phyloP scores from a whole-genome alignment of 2,797 vertebrate species.

The Sebastes hubbsi region DNA sequence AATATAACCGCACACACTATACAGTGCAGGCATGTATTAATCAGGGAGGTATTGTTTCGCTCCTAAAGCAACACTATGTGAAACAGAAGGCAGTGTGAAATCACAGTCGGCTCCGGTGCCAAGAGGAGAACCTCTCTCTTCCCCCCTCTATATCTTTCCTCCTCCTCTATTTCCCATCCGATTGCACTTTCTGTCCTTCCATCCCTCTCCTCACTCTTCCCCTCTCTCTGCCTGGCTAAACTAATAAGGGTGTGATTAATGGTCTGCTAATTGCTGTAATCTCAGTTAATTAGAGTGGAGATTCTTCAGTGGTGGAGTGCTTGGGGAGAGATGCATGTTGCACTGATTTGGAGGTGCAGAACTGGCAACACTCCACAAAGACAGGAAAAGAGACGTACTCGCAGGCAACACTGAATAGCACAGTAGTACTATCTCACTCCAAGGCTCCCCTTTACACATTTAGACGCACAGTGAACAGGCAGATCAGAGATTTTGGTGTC shows the following conservation, averaged over 20 bases:
- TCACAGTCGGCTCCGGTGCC: conserved; percentile 39
- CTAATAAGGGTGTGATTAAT: conserved; percentile 86
- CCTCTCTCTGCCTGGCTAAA: conserved; percentile 76
- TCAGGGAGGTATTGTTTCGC: conserved; percentile 54
- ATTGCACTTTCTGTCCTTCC: conserved; percentile 45
- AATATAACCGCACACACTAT: conserved; percentile 1
- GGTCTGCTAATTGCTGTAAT: conserved; percentile 85
- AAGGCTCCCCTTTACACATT: conserved; percentile 1
- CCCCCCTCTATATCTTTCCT: conserved; percentile 5
- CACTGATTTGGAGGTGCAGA: conserved; percentile 64
- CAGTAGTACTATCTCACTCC: conserved; percentile 24
- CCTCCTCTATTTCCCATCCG: conserved; percentile 39
- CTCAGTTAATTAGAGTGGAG: conserved; percentile 82
- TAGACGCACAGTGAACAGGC: not conserved
- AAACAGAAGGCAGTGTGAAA: conserved; percentile 59
- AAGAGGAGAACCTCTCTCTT: conserved; percentile 47
- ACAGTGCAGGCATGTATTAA: conserved; percentile 29
- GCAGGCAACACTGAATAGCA: not conserved
- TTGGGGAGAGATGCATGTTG: conserved; percentile 65
- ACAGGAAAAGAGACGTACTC: conserved; percentile 19
- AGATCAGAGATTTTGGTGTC: not conserved
- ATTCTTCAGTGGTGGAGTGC: conserved; percentile 74
- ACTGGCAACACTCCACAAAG: conserved; percentile 44
- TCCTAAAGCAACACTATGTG: conserved; percentile 51
- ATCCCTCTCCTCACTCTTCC: conserved; percentile 46